phyloP scores from a whole-genome alignment of 2,113 vertebrate genomes.

The Pterocles orientalis region DNA sequence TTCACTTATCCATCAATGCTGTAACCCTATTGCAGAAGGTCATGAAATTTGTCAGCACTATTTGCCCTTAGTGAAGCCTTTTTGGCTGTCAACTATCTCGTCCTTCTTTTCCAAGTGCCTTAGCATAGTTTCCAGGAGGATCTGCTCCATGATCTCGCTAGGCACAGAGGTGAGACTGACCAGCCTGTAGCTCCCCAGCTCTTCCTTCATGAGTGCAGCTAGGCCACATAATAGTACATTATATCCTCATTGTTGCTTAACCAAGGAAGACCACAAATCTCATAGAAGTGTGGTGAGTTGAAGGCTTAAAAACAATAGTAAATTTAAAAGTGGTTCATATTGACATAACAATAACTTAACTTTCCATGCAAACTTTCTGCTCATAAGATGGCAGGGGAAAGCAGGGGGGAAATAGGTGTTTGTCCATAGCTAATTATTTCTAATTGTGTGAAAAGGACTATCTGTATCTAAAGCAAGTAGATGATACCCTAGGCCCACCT shows the following conservation, averaged over 20 bases:
- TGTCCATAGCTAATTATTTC: background rate
- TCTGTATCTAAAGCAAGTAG: background rate
- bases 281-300: background rate
- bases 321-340: background rate
- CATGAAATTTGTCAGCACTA: too few species aligned
- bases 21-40: too few species aligned
- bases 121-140: too few species aligned
- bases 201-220: background rate
- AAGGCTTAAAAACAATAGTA: background rate
- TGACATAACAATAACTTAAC: background rate
- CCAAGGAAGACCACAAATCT: background rate
- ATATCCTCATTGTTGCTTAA: background rate
- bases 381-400: too few species aligned
- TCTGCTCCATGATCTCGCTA: too few species aligned
- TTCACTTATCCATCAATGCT: too few species aligned
- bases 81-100: too few species aligned
- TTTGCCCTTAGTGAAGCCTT: too few species aligned
- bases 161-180: too few species aligned
- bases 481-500: background rate
- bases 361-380: background rate
- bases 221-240: background rate
- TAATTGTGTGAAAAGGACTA: background rate
- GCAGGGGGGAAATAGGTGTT: background rate
- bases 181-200: too few species aligned
- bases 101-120: too few species aligned